Evolutionary conservation across 2,113 vertebrate species (phyloP), one percentile per base, ranked within the genome.

Genomic region (Larimichthys crocea): DNA sequence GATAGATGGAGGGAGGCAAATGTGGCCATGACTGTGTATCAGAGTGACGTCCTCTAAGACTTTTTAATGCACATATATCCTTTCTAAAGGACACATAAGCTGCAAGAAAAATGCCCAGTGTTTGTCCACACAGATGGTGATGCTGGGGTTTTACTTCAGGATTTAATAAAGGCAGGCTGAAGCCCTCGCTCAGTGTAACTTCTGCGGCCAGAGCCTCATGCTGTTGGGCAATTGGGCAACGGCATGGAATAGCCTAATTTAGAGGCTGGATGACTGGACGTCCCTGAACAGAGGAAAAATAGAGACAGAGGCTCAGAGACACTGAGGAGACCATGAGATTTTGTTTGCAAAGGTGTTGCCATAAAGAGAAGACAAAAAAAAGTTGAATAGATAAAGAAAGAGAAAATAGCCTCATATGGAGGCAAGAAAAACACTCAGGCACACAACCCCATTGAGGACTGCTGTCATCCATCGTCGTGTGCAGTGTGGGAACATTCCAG

Each of bases 191-290:
- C 74, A 71, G 78, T 65, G 75, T 71, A 83, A 88, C 68, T 75
- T 35, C 76, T 72, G 82, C 26, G 29, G 70, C 69, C 85, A 70
- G 60, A 74, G 80, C 64, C 77, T 84, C 69, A 53, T 62, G 86
- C 91, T 91, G 46, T 65, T 87, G 86, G 92, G 90, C 85, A 91
- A 90, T 91, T 93, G 91, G 88, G 87, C 84, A 91, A 76, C 56
- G 74, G 49, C 86, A 87, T 87, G 78, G 84, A 90, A 90, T 83
- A 88, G 76, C 79, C 87, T 50, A 87, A 92, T 92, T 89, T 86
- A 66, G 91, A 85, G 80, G 76, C 89, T 40, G 81, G 83, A 89
- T 86, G 88, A 88, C 88, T 84, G 63, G 65, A 82, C 48, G 80
- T 80, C 77, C 71, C 72, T 66, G 72, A 85, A 77, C 55, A 84